Conservation (phyloP, 2,888 invertebrate species). For the Drosophila nr. medialis region DNA sequence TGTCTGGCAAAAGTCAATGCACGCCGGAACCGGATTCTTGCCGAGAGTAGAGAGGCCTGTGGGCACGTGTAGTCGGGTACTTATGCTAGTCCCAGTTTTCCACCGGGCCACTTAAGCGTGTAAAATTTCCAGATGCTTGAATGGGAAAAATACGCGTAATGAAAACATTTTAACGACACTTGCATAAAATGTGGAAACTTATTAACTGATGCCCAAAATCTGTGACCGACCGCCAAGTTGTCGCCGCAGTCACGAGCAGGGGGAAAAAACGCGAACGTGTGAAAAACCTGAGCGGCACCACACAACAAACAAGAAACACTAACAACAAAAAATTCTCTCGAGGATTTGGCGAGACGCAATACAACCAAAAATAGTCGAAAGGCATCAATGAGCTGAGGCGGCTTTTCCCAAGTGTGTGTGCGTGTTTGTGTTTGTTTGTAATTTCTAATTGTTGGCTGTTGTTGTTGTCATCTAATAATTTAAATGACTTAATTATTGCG, state of each 20-base stretch:
- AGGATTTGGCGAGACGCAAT: conserved; percentile 68
- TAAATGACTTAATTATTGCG: conserved; percentile 82
- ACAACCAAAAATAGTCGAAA: conserved; percentile 65
- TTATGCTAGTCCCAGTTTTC: conserved; percentile 38
- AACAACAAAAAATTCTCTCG: conserved; percentile 51
- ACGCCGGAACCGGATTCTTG: conserved; percentile 54
- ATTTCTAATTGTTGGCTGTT: conserved; percentile 20
- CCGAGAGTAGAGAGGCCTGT: conserved; percentile 7
- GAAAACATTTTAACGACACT: conserved; percentile 69
- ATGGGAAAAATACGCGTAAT: conserved; percentile 27
- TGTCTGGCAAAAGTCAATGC: conserved; percentile 71
- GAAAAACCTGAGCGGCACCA: conserved; percentile 64
- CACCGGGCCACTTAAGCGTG: conserved; percentile 65
- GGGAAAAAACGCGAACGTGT: conserved; percentile 74
- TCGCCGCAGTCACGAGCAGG: conserved; percentile 34
- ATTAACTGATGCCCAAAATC: conserved; percentile 70
- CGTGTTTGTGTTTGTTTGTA: conserved; percentile 45
- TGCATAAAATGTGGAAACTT: conserved; percentile 81
- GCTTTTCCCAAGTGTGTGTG: conserved; percentile 25
- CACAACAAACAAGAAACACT: conserved; percentile 35
- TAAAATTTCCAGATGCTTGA: conserved; percentile 65
- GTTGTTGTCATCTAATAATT: conserved; percentile 76
- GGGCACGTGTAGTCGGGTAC: conserved; percentile 61
- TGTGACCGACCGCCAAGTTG: conserved; percentile 51
- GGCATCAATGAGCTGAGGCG: conserved; percentile 53